phyloP scores from a whole-genome alignment of 2,113 vertebrate species.

The Etheostoma spectabile region DNA sequence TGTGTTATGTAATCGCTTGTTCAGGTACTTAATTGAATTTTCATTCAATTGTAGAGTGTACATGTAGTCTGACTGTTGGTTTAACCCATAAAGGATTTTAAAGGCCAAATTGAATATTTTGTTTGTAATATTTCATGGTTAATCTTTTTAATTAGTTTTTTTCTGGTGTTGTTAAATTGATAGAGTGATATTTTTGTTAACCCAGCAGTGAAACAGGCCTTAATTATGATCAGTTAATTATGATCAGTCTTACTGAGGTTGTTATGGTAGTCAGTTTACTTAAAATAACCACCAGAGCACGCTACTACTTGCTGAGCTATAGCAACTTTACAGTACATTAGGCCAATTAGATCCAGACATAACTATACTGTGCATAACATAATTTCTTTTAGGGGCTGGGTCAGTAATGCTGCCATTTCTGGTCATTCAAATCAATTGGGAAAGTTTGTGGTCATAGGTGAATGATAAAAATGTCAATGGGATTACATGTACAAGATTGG shows the following conservation, averaged over 20 bases:
- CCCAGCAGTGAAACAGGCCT: not conserved
- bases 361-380: not conserved
- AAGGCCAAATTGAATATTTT: not conserved
- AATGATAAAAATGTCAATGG: not conserved
- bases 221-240: not conserved
- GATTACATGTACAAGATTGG: not conserved
- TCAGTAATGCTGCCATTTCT: not conserved
- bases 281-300: not conserved
- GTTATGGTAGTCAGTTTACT: too few species aligned
- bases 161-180: not conserved
- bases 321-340: not conserved
- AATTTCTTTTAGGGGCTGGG: not conserved
- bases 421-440: not conserved
- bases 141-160: not conserved
- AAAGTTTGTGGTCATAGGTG: not conserved
- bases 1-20: slow-evolving; percentile 26
- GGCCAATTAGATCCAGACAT: not conserved
- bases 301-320: not conserved
- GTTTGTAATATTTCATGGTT: not conserved
- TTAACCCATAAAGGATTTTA: not conserved
- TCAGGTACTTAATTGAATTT: slow-evolving; percentile 40
- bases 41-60: slow-evolving; percentile 8
- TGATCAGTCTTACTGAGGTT: not conserved
- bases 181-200: not conserved
- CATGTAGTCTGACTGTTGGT: not conserved